Evolutionary conservation across 2,113 vertebrate species (phyloP), one percentile per base, ranked within the genome.

Genomic region (Addax nasomaculatus): DNA sequence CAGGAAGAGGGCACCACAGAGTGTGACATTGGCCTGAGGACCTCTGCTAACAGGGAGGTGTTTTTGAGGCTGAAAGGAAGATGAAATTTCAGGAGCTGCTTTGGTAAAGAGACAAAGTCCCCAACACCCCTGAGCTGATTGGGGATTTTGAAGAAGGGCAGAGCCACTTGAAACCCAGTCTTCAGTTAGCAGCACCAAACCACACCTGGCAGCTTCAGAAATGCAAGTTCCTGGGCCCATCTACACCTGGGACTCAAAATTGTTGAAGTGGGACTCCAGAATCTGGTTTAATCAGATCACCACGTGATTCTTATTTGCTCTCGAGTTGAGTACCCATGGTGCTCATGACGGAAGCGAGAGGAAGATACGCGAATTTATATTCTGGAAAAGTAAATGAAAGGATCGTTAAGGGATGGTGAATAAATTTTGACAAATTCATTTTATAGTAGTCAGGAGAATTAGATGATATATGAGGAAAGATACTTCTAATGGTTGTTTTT

Each of bases 381-480:
- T 85, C 43, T 67, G 53, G 78, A 85, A 92, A 86, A 23, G n/a
- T 8, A 5, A 36, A 55, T 14, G 36, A 83, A 23, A 53, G 29
- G 57, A 60, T 47, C 25, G 16, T 33, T 58, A 67, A 51, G 30
- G 30, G 64, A 85, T 29, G 11, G 8, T 57, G 39, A 58, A 17
- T 58, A 90, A 1, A 33, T 79, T 85, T 21, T 39, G n/a, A 64
- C 36, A 85, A 85, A 85, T 80, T 47, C 19, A 33, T 45, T 86
- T n/a, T 27, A 21, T 19, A 76, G 49, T 57, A 29, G 84, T 95
- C 91, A 62, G 49, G 39, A 90, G 51, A 97, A 85, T 85, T 45
- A 93, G 67, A 70, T 76, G 29, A 58, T 33, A 33, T 13, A 39
- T 4, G 8, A 57, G 51, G 17, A 96, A 83, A 92, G 16, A 83